A percentile compares a stretch with the other conserved stretches of the same genome.
Evolutionary conservation across 2,888 invertebrate genomes (phyloP).

Genomic region (Ornithoptera alexandrae): DNA sequence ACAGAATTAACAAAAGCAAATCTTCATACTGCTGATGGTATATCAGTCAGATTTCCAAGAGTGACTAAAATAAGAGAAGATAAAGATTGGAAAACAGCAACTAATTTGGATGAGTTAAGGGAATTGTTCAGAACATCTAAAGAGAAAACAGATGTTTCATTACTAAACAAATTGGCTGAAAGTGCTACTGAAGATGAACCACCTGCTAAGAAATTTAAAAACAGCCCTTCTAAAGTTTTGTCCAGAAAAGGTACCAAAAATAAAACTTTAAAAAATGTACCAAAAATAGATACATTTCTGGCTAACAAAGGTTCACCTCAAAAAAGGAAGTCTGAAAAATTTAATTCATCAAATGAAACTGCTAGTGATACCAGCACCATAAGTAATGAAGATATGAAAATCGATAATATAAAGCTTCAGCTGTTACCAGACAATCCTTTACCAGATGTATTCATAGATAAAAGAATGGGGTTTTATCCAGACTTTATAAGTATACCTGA

Average conservation of each 20-base stretch:
- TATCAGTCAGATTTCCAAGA: slow-evolving; percentile 95
- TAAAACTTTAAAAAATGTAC: slow-evolving; percentile 25
- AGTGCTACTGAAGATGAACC: slow-evolving; percentile 46
- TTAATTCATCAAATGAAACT: slow-evolving; percentile 32
- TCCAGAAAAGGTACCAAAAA: slow-evolving; percentile 29
- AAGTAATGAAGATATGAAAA: slow-evolving; percentile 24
- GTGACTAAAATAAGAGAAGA: slow-evolving; percentile 90
- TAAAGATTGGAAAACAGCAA: slow-evolving; percentile 92
- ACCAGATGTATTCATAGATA: slow-evolving; percentile 59
- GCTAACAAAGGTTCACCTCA: slow-evolving; percentile 27
- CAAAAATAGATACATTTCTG: slow-evolving; percentile 33
- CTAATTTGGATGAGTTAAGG: slow-evolving; percentile 86
- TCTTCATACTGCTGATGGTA: slow-evolving; percentile 94
- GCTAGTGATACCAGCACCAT: slow-evolving; percentile 11
- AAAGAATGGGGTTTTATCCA: slow-evolving; percentile 68
- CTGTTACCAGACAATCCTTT: slow-evolving; percentile 56
- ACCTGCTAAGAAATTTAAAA: slow-evolving; percentile 55
- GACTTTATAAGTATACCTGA: slow-evolving; percentile 68
- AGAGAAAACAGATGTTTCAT: slow-evolving; percentile 80
- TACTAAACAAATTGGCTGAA: slow-evolving; percentile 72
- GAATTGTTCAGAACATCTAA: slow-evolving; percentile 85
- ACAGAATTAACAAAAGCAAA: slow-evolving; percentile 89
- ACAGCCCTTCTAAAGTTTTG: slow-evolving; percentile 41
- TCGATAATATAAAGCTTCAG: slow-evolving; percentile 34
- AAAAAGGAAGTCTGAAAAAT: slow-evolving; percentile 31